Conservation (phyloP, 2,797 vertebrate species). For the Parotocinclus haroldoi region DNA sequence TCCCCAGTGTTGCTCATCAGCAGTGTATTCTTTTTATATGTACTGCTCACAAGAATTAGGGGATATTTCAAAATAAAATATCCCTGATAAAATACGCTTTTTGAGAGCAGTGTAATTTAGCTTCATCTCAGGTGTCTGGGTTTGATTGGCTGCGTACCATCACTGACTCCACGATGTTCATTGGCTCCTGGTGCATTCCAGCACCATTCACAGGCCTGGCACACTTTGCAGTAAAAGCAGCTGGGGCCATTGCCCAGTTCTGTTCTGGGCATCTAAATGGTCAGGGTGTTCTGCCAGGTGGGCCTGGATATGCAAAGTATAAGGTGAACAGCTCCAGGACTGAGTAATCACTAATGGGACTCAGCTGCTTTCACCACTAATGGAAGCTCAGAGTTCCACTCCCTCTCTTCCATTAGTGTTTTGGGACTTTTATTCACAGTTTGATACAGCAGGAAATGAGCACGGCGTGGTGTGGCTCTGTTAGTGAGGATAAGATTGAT, state of each 20-base stretch:
- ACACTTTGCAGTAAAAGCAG: conserved; percentile 17
- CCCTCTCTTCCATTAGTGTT: conserved; percentile 31
- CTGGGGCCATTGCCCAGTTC: conserved; percentile 24
- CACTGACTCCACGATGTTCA: background rate
- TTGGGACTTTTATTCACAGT: conserved; percentile 22
- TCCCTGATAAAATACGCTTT: too few species aligned
- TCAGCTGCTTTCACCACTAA: conserved; percentile 45
- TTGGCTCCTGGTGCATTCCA: conserved; percentile 19
- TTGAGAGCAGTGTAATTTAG: conserved; percentile 19
- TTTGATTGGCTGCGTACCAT: conserved; percentile 13
- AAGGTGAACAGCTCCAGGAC: conserved; percentile 6
- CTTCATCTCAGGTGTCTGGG: conserved; percentile 7
- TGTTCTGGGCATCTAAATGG: conserved; percentile 26
- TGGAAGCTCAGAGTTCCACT: conserved; percentile 23
- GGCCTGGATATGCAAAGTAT: conserved; percentile 20
- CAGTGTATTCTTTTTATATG: conserved; percentile 1
- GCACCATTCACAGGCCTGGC: conserved; percentile 19
- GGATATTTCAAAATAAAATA: too few species aligned
- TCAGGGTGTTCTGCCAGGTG: conserved; percentile 31
- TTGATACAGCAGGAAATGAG: conserved; percentile 15
- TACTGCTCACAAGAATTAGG: too few species aligned
- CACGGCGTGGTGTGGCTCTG: conserved; percentile 9
- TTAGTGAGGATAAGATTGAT: conserved; percentile 3
- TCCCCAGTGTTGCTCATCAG: too few species aligned
- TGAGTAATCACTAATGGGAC: conserved; percentile 36